These are phyloP conservation scores for Orchestia grillus DNA, from an alignment of 1,140 invertebrate genomes.

Conservation along the genomic window DNA sequence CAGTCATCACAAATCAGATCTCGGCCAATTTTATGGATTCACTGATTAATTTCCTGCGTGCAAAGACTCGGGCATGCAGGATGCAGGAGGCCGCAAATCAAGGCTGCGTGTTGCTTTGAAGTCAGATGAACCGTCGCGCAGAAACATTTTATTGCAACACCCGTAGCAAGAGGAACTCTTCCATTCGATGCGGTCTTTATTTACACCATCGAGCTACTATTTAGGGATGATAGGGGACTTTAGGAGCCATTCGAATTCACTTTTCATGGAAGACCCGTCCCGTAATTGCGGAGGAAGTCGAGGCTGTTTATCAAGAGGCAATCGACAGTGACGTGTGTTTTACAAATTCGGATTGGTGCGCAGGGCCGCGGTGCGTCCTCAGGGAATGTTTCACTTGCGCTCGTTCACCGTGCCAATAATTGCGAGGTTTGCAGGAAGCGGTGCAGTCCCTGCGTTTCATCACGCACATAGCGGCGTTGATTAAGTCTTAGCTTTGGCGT, in stretches of 20 bases:
- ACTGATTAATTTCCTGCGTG: constrained; percentile 31
- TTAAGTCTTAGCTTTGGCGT: background rate
- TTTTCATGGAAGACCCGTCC: constrained; percentile 38
- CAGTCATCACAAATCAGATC: background rate
- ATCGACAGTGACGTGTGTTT: constrained; percentile 45
- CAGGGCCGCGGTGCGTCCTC: background rate
- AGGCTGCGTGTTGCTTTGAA: constrained; percentile 1
- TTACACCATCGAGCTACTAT: background rate
- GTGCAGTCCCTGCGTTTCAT: background rate
- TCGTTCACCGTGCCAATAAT: background rate
- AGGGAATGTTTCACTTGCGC: background rate
- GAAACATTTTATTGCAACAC: constrained; percentile 35
- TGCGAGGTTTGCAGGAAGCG: background rate
- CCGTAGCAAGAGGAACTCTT: constrained; percentile 6
- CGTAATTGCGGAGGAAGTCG: constrained; percentile 26
- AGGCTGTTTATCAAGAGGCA: constrained; percentile 41
- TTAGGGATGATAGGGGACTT: constrained; percentile 37
- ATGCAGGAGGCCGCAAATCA: constrained; percentile 38
- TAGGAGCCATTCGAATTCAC: constrained; percentile 50
- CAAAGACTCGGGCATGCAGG: constrained; percentile 5
- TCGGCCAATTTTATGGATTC: background rate
- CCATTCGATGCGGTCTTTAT: constrained; percentile 43
- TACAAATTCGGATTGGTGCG: constrained; percentile 10
- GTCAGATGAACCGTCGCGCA: background rate
- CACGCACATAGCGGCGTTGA: background rate